phyloP scores from a whole-genome alignment of 64 coral and sea anemone species.

The Anthopleura sola region DNA sequence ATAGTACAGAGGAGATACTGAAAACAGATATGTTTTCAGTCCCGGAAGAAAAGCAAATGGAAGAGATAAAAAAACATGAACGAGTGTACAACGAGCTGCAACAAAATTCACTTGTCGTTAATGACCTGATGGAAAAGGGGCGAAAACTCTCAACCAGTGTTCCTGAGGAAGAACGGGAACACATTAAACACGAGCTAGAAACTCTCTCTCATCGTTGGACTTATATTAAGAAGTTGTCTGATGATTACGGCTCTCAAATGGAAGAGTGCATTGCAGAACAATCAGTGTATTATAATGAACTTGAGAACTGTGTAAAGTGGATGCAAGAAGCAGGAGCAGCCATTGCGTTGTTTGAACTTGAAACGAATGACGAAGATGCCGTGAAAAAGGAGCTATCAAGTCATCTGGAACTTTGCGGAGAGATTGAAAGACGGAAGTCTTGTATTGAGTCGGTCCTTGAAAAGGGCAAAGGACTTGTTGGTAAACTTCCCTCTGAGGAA shows the following conservation, averaged over 20 bases:
- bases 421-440: constrained; percentile 30
- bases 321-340: constrained; percentile 65
- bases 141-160: constrained; percentile 5
- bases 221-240: constrained; percentile 57
- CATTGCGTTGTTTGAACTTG: constrained; percentile 42
- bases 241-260: constrained; percentile 53
- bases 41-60: constrained; percentile 83
- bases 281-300: constrained; percentile 68
- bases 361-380: constrained; percentile 32
- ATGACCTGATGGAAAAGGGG: constrained; percentile 48
- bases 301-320: constrained; percentile 81
- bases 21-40: constrained; percentile 84
- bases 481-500: constrained; percentile 57
- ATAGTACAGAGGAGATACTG: constrained; percentile 57
- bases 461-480: constrained; percentile 48
- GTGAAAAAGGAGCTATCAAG: constrained; percentile 50
- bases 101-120: constrained; percentile 51
- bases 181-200: constrained; percentile 43
- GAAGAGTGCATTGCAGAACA: constrained; percentile 91
- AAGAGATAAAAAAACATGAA: constrained; percentile 75
- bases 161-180: constrained; percentile 46
- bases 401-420: constrained; percentile 54
- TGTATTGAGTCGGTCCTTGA: constrained; percentile 45
- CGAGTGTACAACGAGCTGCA: constrained; percentile 58
- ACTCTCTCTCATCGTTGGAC: constrained; percentile 50